These are phyloP conservation scores for Eristalis arbustorum DNA, from an alignment of 2,888 invertebrate species.

Conservation along the genomic window DNA sequence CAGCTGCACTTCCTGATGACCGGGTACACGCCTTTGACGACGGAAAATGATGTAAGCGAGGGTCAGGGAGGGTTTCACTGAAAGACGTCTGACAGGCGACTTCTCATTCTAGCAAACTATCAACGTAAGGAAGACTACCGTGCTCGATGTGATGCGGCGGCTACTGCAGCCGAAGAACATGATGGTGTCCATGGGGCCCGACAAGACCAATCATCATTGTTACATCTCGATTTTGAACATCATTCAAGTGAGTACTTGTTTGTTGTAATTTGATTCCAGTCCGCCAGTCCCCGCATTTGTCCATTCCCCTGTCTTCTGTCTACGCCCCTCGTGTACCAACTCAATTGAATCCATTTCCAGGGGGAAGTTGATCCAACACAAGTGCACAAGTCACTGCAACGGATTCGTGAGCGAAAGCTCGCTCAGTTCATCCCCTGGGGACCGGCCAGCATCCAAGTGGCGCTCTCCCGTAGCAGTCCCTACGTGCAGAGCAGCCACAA, in stretches of 20 bases:
- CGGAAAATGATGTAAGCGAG: constrained; percentile 87
- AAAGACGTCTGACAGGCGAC: not conserved
- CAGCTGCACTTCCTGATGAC: constrained; percentile 99
- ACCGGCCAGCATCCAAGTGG: constrained; percentile 98
- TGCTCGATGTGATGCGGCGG: constrained; percentile 98
- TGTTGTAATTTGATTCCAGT: no score
- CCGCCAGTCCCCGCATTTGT: no score
- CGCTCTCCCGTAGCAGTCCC: constrained; percentile 95
- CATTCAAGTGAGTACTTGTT: constrained; percentile 86
- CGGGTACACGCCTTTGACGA: constrained; percentile 96
- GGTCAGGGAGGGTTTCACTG: not conserved
- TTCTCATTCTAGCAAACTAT: constrained; percentile 76
- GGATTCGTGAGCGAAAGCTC: constrained; percentile 96
- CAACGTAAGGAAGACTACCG: constrained; percentile 96
- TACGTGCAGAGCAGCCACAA: constrained; percentile 97
- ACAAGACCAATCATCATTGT: constrained; percentile 93
- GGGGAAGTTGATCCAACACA: constrained; percentile 99
- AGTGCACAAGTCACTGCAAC: constrained; percentile 97
- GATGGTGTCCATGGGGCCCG: constrained; percentile 98
- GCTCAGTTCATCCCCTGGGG: constrained; percentile 99
- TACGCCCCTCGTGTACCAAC: no score
- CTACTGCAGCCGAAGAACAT: constrained; percentile 98
- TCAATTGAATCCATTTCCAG: constrained; percentile 81
- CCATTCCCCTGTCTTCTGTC: no score
- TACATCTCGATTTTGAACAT: constrained; percentile 99